These are phyloP conservation scores for Fulica atra DNA, from an alignment of 2,113 vertebrate species.

Conservation along the genomic window DNA sequence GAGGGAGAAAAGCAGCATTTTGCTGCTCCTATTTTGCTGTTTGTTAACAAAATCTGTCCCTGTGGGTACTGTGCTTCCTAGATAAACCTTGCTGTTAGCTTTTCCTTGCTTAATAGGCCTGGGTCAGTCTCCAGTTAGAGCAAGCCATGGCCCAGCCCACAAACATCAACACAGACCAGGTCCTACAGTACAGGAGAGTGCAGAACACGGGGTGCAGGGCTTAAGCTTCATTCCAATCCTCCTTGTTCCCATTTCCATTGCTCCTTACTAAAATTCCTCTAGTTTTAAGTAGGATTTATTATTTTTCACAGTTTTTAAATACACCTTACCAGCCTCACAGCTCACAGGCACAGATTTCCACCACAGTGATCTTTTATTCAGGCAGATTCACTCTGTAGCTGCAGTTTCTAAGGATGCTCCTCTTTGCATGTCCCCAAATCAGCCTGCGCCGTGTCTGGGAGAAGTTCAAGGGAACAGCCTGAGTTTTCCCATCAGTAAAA, in stretches of 20 bases:
- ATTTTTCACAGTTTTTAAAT: not conserved
- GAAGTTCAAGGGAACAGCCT: not conserved
- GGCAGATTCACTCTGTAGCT: not conserved
- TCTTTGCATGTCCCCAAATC: not conserved
- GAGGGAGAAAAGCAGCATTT: not conserved
- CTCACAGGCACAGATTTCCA: not conserved
- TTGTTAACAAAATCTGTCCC: not conserved
- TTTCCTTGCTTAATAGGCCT: rapidly evolving
- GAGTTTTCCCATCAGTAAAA: not conserved
- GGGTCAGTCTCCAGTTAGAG: not conserved
- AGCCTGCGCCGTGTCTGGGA: rapidly evolving
- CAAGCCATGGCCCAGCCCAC: too few relatives aligned
- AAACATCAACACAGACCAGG: rapidly evolving
- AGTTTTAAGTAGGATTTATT: not conserved
- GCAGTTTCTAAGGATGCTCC: not conserved
- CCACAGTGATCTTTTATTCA: not conserved
- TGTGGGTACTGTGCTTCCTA: not conserved
- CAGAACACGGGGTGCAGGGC: not conserved
- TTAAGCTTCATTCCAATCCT: not conserved
- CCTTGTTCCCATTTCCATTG: not conserved
- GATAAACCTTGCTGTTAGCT: not conserved
- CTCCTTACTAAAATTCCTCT: not conserved
- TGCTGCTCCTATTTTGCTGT: not conserved
- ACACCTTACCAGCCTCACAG: not conserved
- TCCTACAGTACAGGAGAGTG: too few relatives aligned